Evolutionary conservation across 2,888 invertebrate species (phyloP).

Genomic region (Apamea crenata): DNA sequence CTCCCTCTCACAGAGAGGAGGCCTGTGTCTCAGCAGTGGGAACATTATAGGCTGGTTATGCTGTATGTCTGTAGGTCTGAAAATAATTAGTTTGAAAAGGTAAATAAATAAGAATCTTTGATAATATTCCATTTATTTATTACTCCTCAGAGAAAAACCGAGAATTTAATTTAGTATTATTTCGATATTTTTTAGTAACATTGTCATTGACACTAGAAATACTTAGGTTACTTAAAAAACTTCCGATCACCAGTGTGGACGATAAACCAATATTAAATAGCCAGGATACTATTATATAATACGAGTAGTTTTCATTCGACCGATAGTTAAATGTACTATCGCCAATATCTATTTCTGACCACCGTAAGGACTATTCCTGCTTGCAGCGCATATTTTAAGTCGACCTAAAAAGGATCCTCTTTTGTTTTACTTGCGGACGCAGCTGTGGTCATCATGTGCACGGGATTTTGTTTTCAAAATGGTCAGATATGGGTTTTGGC

Average conservation of each 20-base stretch:
- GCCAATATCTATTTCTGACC: too few species aligned
- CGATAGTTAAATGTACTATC: not conserved
- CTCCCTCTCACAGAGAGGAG: too few species aligned
- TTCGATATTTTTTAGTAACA: constrained; percentile 29
- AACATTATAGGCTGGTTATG: too few species aligned
- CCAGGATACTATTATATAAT: not conserved
- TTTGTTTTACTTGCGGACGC: too few species aligned
- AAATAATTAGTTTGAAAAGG: not conserved
- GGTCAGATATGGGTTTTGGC: too few species aligned
- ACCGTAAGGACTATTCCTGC: too few species aligned
- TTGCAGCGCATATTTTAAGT: too few species aligned
- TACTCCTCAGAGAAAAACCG: not conserved
- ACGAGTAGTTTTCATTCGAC: not conserved
- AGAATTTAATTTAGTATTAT: constrained; percentile 47
- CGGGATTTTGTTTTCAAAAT: too few species aligned
- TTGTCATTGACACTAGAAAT: constrained; percentile 23
- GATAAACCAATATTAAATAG: not conserved
- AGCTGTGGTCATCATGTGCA: too few species aligned
- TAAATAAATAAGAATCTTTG: not conserved
- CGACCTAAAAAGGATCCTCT: too few species aligned
- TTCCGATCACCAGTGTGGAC: not conserved
- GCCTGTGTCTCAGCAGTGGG: too few species aligned
- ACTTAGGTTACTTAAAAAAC: not conserved
- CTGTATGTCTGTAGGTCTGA: not conserved
- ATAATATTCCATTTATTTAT: constrained; percentile 27